These are phyloP conservation scores for Buathra laborator DNA, from an alignment of 2,888 invertebrate species.

Conservation along the genomic window DNA sequence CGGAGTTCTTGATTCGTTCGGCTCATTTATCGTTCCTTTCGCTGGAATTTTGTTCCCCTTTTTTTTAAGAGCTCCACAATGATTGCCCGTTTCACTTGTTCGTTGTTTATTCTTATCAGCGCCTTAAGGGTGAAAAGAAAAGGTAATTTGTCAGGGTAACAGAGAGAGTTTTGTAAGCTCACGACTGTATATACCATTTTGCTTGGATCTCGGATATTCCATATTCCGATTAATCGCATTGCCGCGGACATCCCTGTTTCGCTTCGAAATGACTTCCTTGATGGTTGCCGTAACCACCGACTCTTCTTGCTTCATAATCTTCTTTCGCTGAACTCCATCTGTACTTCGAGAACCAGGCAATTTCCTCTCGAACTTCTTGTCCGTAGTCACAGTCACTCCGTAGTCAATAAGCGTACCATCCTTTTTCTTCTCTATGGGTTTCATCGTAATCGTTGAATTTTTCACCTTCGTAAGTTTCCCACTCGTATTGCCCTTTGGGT, in stretches of 20 bases:
- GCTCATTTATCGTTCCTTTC: constrained; percentile 25
- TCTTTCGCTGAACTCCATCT: constrained; percentile 31
- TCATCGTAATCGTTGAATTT: constrained; percentile 67
- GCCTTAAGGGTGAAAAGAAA: constrained; percentile 22
- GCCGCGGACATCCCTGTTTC: constrained; percentile 51
- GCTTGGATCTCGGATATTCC: constrained; percentile 17
- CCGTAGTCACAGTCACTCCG: constrained; percentile 74
- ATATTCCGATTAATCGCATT: constrained; percentile 36
- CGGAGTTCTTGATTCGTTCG: constrained; percentile 24
- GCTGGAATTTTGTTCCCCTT: not conserved
- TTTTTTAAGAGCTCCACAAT: not conserved
- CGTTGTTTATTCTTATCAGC: constrained; percentile 17
- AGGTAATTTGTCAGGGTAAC: not conserved
- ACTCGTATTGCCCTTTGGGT: constrained; percentile 13
- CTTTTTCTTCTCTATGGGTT: constrained; percentile 75
- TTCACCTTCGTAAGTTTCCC: constrained; percentile 44
- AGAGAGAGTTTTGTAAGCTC: not conserved
- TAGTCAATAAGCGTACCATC: constrained; percentile 77
- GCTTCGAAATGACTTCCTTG: constrained; percentile 61
- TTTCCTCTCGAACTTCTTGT: constrained; percentile 68
- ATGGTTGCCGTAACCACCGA: constrained; percentile 49
- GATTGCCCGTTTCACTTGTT: constrained; percentile 9
- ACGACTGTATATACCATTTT: constrained; percentile 41
- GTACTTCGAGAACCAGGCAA: constrained; percentile 54
- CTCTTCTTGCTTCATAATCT: constrained; percentile 55